These are phyloP conservation scores for Pyrochroa serraticornis DNA, from an alignment of 2,888 invertebrate species.

Conservation along the genomic window DNA sequence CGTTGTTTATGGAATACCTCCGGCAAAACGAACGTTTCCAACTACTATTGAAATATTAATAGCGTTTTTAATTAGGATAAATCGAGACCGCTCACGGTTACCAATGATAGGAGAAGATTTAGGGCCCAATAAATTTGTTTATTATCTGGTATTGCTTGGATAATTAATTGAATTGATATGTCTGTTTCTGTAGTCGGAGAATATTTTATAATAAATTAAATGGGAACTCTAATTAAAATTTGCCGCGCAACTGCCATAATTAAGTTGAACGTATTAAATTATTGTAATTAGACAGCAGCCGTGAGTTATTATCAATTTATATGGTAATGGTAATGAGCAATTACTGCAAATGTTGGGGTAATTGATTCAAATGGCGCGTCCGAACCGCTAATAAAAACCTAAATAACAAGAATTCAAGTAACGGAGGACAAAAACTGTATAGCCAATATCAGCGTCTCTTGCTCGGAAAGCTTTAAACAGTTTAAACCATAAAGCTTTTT, in stretches of 20 bases:
- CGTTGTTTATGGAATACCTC: slow-evolving; percentile 32
- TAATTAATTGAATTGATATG: slow-evolving; percentile 30
- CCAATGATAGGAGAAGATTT: slow-evolving; percentile 21
- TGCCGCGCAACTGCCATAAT: slow-evolving; percentile 26
- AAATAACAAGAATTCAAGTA: too few species aligned
- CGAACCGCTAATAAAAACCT: too few species aligned
- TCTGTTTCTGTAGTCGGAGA: slow-evolving; percentile 19
- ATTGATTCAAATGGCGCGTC: slow-evolving; percentile 20
- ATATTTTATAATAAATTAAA: slow-evolving; percentile 31
- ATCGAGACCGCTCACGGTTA: slow-evolving; percentile 41
- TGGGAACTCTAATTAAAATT: slow-evolving; percentile 24
- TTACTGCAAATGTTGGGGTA: slow-evolving; percentile 17
- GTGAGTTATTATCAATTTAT: slow-evolving; percentile 30
- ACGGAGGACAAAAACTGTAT: too few species aligned
- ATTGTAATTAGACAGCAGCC: slow-evolving; percentile 21
- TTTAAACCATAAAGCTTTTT: too few species aligned
- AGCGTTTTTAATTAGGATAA: slow-evolving; percentile 44
- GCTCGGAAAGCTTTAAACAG: too few species aligned
- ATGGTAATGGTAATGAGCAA: slow-evolving; percentile 20
- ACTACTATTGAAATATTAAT: slow-evolving; percentile 44
- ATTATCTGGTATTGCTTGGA: slow-evolving; percentile 21
- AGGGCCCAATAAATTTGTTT: slow-evolving; percentile 27
- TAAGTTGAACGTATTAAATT: slow-evolving; percentile 28
- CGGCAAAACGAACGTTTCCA: slow-evolving; percentile 33
- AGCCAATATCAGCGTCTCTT: too few species aligned